These are phyloP conservation scores for Ellobius talpinus DNA, from an alignment of 2,113 vertebrate species.

Conservation along the genomic window DNA sequence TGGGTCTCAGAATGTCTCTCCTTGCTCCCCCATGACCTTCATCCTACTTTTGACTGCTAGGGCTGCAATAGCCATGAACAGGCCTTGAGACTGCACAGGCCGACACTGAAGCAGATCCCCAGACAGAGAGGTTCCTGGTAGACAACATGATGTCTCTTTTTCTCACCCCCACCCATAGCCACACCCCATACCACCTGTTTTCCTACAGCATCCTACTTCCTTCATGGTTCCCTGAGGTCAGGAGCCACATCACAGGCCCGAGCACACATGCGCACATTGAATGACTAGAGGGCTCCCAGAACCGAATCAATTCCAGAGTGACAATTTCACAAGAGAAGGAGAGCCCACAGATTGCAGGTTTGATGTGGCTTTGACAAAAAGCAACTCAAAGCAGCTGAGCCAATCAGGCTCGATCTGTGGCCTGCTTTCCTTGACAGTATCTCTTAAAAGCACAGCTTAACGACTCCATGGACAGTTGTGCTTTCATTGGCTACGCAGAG, in stretches of 20 bases:
- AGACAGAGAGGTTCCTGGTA: accelerated
- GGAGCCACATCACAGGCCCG: background rate
- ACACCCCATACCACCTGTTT: accelerated
- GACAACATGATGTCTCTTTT: background rate
- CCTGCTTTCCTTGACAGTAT: background rate
- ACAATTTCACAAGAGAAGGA: background rate
- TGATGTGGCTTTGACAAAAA: background rate
- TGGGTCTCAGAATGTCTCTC: background rate
- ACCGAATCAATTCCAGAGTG: background rate
- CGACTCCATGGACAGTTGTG: background rate
- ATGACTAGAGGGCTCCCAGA: background rate
- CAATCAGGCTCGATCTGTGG: slow-evolving; percentile 40
- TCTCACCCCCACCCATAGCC: accelerated
- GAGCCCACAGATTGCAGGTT: background rate
- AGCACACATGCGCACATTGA: accelerated
- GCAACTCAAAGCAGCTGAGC: background rate
- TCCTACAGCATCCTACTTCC: background rate
- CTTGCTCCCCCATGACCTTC: background rate
- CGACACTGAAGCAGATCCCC: accelerated
- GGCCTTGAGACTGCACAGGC: accelerated
- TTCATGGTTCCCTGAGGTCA: background rate
- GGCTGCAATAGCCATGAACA: background rate
- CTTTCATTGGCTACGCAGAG: slow-evolving; percentile 9
- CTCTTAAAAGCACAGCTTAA: slow-evolving; percentile 19
- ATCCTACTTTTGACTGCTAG: background rate